Percentiles rank a stretch among this genome's conserved stretches.
Conservation (phyloP, 2,113 vertebrate species). For the Pseudorasbora parva region DNA sequence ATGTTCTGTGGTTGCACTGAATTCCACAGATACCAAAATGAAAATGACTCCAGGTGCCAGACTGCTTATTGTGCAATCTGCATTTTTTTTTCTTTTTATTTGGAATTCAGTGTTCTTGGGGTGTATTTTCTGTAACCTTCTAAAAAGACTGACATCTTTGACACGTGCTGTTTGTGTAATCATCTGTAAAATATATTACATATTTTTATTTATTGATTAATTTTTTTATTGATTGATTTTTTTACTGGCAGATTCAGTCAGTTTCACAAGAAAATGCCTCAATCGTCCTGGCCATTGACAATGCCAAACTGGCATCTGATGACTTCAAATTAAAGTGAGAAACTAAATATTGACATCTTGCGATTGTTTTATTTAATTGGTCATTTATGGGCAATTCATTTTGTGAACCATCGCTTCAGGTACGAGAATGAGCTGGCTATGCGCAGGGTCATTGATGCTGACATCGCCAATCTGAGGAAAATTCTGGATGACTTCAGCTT, state of each 20-base stretch:
- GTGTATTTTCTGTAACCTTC: neutral
- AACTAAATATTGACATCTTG: neutral
- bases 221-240: neutral
- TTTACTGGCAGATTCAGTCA: slow-evolving; percentile 67
- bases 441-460: slow-evolving; percentile 66
- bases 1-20: neutral
- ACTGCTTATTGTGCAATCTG: neutral
- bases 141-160: neutral
- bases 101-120: neutral
- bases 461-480: slow-evolving; percentile 65
- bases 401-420: slow-evolving; percentile 55
- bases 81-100: neutral
- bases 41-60: neutral
- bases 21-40: neutral
- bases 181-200: too few relatives aligned
- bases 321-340: slow-evolving; percentile 88
- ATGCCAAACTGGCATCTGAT: slow-evolving; percentile 84
- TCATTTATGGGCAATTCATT: neutral
- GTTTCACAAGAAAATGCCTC: slow-evolving; percentile 74
- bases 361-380: neutral
- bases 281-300: slow-evolving; percentile 81
- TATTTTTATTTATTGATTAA: neutral
- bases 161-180: neutral
- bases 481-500: slow-evolving; percentile 70
- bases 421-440: slow-evolving; percentile 70